A percentile compares a stretch with the other conserved stretches of the same genome.
These are phyloP conservation scores for Xenopus borealis DNA, from an alignment of 2,113 vertebrate genomes.

Conservation along the genomic window DNA sequence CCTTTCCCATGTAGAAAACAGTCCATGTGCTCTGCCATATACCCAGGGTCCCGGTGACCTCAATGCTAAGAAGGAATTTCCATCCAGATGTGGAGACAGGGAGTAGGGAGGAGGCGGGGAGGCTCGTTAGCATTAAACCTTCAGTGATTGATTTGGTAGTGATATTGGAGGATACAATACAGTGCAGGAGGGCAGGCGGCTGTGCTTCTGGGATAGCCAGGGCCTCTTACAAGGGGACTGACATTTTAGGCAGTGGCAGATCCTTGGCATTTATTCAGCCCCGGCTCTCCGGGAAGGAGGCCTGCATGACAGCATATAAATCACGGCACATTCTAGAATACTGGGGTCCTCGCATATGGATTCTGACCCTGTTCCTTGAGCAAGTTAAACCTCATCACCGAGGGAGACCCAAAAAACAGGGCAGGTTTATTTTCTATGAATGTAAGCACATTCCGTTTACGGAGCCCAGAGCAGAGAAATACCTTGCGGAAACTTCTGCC, in stretches of 20 bases:
- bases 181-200: constrained; percentile 56
- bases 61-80: constrained; percentile 53
- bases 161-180: constrained; percentile 57
- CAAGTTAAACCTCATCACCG: constrained; percentile 19
- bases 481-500: neutral
- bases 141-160: constrained; percentile 62
- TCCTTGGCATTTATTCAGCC: constrained; percentile 20
- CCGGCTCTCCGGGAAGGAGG: constrained; percentile 11
- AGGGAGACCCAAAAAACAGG: constrained; percentile 27
- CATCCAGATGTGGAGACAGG: constrained; percentile 65
- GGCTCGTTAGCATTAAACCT: constrained; percentile 64
- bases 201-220: constrained; percentile 57
- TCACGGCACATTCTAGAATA: neutral
- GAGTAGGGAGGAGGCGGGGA: constrained; percentile 52
- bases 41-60: constrained; percentile 66
- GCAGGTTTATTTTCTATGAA: constrained; percentile 20
- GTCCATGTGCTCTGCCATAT: constrained; percentile 59
- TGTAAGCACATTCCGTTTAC: constrained; percentile 25
- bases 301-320: constrained; percentile 35
- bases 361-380: constrained; percentile 39
- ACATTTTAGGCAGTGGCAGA: constrained; percentile 8
- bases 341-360: constrained; percentile 34
- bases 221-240: constrained; percentile 55
- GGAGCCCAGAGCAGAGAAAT: constrained; percentile 1
- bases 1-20: constrained; percentile 69